These are phyloP conservation scores for Drosophila repleta DNA, from an alignment of 1,140 invertebrate species.

Conservation along the genomic window DNA sequence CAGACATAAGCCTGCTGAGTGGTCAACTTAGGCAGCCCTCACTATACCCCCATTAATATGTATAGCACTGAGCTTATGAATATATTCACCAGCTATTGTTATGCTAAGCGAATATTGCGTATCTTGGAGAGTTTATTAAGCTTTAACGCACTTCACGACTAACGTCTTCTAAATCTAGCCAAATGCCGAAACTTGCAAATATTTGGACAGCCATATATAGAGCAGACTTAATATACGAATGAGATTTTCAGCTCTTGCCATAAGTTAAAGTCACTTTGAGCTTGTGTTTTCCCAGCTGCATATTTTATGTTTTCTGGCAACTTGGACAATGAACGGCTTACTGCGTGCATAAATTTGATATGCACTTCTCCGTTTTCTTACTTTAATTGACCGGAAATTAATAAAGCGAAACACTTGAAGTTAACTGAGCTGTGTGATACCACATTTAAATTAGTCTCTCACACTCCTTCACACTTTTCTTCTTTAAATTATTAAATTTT, in stretches of 20 bases:
- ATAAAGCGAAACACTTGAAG: background rate
- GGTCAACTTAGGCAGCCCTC: background rate
- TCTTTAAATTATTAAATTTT: slow-evolving; percentile 35
- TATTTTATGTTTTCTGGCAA: background rate
- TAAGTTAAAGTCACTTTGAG: background rate
- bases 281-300: background rate
- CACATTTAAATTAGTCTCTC: background rate
- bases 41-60: slow-evolving; percentile 30
- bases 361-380: background rate
- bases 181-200: slow-evolving; percentile 20
- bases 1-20: background rate
- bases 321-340: background rate
- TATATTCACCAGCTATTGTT: slow-evolving; percentile 39
- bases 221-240: slow-evolving; percentile 11
- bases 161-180: slow-evolving; percentile 27
- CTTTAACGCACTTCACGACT: slow-evolving; percentile 10
- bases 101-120: slow-evolving; percentile 46
- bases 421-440: too few relatives aligned
- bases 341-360: background rate
- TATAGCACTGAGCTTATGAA: slow-evolving; percentile 24
- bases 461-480: background rate
- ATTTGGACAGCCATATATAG: slow-evolving; percentile 14
- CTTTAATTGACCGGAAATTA: background rate
- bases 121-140: slow-evolving; percentile 53
- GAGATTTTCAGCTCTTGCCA: slow-evolving; percentile 8